These are phyloP conservation scores for Pristionchus mayeri DNA, from an alignment of 2,888 invertebrate genomes.

Conservation along the genomic window DNA sequence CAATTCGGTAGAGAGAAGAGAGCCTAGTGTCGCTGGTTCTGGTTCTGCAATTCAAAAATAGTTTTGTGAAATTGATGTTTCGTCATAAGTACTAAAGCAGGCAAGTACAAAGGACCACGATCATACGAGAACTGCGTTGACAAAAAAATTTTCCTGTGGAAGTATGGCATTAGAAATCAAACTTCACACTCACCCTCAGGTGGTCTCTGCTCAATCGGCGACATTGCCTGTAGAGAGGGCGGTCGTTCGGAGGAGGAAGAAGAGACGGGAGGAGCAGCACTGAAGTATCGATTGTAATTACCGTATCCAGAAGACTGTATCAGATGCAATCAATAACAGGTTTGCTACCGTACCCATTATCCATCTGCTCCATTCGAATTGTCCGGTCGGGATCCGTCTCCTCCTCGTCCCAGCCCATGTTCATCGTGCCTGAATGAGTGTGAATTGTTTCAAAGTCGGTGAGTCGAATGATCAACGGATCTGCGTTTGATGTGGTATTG, in stretches of 20 bases:
- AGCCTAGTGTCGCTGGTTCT: neutral
- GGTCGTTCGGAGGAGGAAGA: slow-evolving; percentile 29
- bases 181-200: neutral
- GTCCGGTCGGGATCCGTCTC: slow-evolving; percentile 47
- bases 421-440: slow-evolving; percentile 51
- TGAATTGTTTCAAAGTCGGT: no score
- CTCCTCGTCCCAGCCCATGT: slow-evolving; percentile 59
- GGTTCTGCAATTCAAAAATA: slow-evolving; percentile 15
- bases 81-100: no score
- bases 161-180: neutral
- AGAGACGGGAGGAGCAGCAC: slow-evolving; percentile 13
- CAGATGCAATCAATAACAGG: neutral
- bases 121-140: neutral
- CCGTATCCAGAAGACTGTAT: neutral
- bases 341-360: neutral
- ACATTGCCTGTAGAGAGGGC: slow-evolving; percentile 23
- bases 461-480: no score
- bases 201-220: neutral
- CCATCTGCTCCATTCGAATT: neutral
- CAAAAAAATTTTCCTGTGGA: no score
- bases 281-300: neutral
- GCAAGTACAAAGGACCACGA: neutral
- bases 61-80: no score
- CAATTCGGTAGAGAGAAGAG: neutral
- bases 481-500: no score